phyloP scores from a whole-genome alignment of 1,140 invertebrate species.

The Drosophila prosaltans region DNA sequence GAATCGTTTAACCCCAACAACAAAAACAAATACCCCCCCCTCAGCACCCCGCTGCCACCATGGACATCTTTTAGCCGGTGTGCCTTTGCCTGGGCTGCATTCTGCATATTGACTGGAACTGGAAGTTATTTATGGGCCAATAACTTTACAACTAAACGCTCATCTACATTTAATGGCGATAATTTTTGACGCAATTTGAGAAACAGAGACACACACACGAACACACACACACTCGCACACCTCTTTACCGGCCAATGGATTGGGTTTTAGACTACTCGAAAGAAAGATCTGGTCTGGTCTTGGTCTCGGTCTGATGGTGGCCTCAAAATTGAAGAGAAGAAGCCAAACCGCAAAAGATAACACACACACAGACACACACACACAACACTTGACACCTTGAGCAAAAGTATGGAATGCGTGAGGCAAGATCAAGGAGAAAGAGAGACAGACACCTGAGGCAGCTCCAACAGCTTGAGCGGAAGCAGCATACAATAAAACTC shows the following conservation, averaged over 20 bases:
- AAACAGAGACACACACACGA: constrained; percentile 57
- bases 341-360: constrained; percentile 68
- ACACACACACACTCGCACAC: background rate
- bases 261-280: background rate
- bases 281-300: constrained; percentile 8
- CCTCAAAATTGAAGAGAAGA: constrained; percentile 53
- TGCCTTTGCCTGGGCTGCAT: constrained; percentile 4
- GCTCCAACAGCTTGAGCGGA: background rate
- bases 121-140: constrained; percentile 70
- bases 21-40: background rate
- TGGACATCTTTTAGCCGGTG: background rate
- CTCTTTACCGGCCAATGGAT: constrained; percentile 7
- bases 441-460: constrained; percentile 26
- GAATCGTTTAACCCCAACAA: constrained; percentile 5
- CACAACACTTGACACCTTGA: constrained; percentile 74
- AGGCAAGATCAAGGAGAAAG: constrained; percentile 11
- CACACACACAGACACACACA: constrained; percentile 15
- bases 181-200: constrained; percentile 80
- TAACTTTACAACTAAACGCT: constrained; percentile 81
- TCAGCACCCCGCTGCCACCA: background rate
- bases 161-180: constrained; percentile 81
- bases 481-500: constrained; percentile 55
- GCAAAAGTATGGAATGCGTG: constrained; percentile 36
- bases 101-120: constrained; percentile 5
- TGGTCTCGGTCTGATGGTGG: constrained; percentile 27